phyloP scores from a whole-genome alignment of 2,797 vertebrate species.

The Columba guinea region DNA sequence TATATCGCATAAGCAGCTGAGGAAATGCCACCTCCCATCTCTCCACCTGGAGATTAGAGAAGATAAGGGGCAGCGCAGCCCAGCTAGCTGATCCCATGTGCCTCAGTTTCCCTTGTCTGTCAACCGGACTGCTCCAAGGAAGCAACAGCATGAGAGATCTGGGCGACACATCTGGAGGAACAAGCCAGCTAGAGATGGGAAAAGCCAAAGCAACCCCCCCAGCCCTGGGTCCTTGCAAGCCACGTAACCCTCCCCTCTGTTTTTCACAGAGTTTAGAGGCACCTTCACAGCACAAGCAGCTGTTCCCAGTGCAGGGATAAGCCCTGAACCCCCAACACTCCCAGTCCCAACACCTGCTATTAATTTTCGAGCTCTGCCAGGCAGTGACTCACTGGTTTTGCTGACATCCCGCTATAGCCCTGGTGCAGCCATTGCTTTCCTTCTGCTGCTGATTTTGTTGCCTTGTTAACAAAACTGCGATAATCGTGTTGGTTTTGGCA shows the following conservation, averaged over 20 bases:
- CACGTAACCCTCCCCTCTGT: neutral
- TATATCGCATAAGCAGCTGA: neutral
- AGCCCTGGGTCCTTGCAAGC: neutral
- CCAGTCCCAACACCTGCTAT: neutral
- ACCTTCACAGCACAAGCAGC: neutral
- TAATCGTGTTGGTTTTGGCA: fast-evolving
- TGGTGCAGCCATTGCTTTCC: neutral
- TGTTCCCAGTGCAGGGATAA: fast-evolving
- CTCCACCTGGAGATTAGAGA: neutral
- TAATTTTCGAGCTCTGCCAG: neutral
- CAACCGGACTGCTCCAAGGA: neutral
- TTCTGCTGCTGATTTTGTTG: neutral
- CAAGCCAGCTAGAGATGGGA: fast-evolving
- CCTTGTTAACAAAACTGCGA: neutral
- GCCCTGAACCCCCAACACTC: neutral
- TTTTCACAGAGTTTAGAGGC: neutral
- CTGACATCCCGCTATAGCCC: neutral
- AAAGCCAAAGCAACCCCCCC: neutral
- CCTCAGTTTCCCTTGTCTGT: slow-evolving; percentile 16
- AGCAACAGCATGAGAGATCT: neutral
- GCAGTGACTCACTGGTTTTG: neutral
- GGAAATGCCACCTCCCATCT: neutral
- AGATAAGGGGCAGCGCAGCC: neutral
- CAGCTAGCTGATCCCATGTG: neutral
- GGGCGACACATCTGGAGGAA: fast-evolving